Percentiles rank a stretch among this genome's conserved stretches.
phyloP scores from a whole-genome alignment of 1,140 invertebrate species.

The Drosophila melanica region DNA sequence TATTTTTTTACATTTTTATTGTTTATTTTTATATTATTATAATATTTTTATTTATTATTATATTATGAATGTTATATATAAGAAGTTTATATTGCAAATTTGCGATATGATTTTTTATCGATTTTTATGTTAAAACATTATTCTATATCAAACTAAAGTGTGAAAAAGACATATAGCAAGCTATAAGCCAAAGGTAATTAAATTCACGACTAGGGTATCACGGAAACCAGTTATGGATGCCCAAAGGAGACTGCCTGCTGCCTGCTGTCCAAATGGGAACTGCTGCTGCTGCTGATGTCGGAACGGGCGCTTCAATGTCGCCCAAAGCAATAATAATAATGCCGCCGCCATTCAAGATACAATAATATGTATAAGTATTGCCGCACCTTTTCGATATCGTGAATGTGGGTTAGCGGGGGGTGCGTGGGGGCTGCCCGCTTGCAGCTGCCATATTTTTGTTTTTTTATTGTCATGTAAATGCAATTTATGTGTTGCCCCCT shows the following conservation, averaged over 20 bases:
- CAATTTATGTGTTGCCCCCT: slow-evolving; percentile 40
- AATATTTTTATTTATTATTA: too few relatives aligned
- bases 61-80: too few relatives aligned
- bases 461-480: slow-evolving; percentile 72
- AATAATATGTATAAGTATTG: slow-evolving; percentile 33
- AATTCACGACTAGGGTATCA: slow-evolving; percentile 10
- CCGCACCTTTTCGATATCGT: slow-evolving; percentile 40
- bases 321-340: slow-evolving; percentile 40
- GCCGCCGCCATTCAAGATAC: slow-evolving; percentile 39
- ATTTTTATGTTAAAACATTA: too few relatives aligned
- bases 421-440: slow-evolving; percentile 5
- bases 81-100: too few relatives aligned
- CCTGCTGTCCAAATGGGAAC: neutral
- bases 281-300: neutral
- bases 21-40: too few relatives aligned
- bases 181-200: slow-evolving; percentile 13
- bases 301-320: slow-evolving; percentile 28
- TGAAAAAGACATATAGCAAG: neutral
- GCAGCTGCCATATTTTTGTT: slow-evolving; percentile 34
- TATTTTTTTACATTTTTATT: too few relatives aligned
- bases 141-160: too few relatives aligned
- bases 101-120: too few relatives aligned
- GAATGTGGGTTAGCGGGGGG: neutral
- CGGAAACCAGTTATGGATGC: slow-evolving; percentile 24
- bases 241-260: slow-evolving; percentile 17